Conservation (phyloP, 2,888 invertebrate genomes). For the Branchinecta sandiegonensis region DNA sequence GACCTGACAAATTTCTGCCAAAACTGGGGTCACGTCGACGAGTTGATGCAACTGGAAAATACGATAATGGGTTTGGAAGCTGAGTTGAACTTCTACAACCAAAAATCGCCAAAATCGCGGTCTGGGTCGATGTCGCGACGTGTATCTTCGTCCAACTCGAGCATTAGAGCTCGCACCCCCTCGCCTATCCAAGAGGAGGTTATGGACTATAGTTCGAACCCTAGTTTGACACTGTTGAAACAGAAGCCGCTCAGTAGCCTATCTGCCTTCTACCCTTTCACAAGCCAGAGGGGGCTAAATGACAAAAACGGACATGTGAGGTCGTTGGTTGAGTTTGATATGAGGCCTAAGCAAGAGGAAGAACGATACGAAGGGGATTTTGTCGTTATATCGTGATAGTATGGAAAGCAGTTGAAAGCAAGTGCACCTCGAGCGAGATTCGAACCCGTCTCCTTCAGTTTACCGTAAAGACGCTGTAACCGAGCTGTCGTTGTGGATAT, state of each 20-base stretch:
- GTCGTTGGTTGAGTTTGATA: not conserved
- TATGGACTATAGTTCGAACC: slow-evolving; percentile 13
- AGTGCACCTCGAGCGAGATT: too few species aligned
- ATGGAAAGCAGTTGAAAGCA: too few species aligned
- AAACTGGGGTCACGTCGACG: slow-evolving; percentile 8
- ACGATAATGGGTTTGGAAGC: not conserved
- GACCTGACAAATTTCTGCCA: slow-evolving; percentile 34
- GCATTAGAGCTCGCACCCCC: slow-evolving; percentile 7
- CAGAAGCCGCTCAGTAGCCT: slow-evolving; percentile 2
- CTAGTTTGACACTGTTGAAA: not conserved
- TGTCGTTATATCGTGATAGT: not conserved
- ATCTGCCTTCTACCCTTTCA: slow-evolving; percentile 5
- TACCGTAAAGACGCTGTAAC: too few species aligned
- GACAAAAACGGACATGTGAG: not conserved
- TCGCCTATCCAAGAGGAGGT: slow-evolving; percentile 3
- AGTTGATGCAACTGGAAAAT: not conserved
- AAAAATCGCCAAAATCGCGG: slow-evolving; percentile 14
- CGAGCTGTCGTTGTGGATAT: too few species aligned
- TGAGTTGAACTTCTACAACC: not conserved
- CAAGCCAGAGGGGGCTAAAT: slow-evolving; percentile 7
- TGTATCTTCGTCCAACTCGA: not conserved
- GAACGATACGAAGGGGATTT: slow-evolving; percentile 2
- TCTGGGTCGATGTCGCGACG: slow-evolving; percentile 3
- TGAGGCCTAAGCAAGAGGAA: not conserved
- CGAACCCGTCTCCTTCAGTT: too few species aligned